Percentiles rank a stretch among this genome's conserved stretches.
Evolutionary conservation across 2,797 vertebrate genomes (phyloP).

Genomic region (Leptodactylus fallax): DNA sequence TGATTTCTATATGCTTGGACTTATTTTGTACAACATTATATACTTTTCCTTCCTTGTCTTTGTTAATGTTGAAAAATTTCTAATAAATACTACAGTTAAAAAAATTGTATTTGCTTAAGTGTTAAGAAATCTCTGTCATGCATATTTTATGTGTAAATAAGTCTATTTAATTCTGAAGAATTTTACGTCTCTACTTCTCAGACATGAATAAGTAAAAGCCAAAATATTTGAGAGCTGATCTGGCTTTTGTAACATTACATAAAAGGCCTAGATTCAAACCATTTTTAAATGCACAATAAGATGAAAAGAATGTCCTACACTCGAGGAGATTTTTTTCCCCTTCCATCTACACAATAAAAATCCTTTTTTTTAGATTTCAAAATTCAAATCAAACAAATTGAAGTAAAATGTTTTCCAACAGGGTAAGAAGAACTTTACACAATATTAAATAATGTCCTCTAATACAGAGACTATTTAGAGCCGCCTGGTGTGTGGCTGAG

Average conservation of each 20-base stretch:
- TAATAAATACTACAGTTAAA: too few relatives aligned
- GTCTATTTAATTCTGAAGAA: neutral
- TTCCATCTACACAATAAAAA: neutral
- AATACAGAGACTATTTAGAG: neutral
- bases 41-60: too few relatives aligned
- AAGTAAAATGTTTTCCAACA: slow-evolving; percentile 29
- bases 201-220: neutral
- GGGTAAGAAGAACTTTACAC: slow-evolving; percentile 8
- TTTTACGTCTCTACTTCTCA: neutral
- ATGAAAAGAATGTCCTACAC: slow-evolving; percentile 33
- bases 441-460: slow-evolving; percentile 4
- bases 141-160: neutral
- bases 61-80: too few relatives aligned
- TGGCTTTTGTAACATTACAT: slow-evolving; percentile 1
- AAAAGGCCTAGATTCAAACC: slow-evolving; percentile 22
- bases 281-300: slow-evolving; percentile 17
- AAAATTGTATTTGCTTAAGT: neutral
- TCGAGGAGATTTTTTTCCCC: neutral
- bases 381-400: slow-evolving; percentile 39
- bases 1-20: too few relatives aligned
- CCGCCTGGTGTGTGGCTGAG: neutral
- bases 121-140: neutral
- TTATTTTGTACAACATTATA: too few relatives aligned
- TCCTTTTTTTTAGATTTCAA: neutral
- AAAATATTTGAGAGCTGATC: neutral